Evolutionary conservation across 2,797 vertebrate species (phyloP), one percentile per base, ranked within the genome.

Genomic region (Hirundo rustica): DNA sequence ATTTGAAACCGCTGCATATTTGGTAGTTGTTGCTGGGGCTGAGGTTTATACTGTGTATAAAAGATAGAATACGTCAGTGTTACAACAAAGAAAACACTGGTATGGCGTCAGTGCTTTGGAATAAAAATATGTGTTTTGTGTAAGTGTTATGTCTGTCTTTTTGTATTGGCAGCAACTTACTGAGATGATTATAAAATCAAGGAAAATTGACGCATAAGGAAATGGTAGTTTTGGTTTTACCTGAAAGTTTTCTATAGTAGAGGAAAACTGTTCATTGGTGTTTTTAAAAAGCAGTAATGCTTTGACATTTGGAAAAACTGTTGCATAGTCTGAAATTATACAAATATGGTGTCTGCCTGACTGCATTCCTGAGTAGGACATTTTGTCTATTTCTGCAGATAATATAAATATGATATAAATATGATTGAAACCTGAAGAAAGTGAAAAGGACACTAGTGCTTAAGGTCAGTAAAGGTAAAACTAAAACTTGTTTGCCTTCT

Each of bases 401-500:
- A 80, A 88, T 50, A 51, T 64, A 77, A 85, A 85, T 80, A 60
- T 36, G 22, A 76, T 30, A 71, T 44, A 62, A 77, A 67, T 50
- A 58, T 68, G 51, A 84, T 10, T 66, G 77, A 67, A 92, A 78
- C 0, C 1, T 72, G 55, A 82, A 85, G 36, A 47, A 83, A 93
- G 13, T 68, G 25, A 57, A 94, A 95, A 90, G 21, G 40, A 75
- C 76, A 57, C 42, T 42, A 77, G 76, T 57, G 16, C 25, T 84
- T 81, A 80, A 90, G 83, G 66, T 88, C 77, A 88, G 32, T 40
- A 75, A 92, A 84, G 53, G 42, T 45, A 80, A 88, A 89, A 75
- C 47, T 68, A 61, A 84, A 86, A 72, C 38, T 81, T 72, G 25
- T 84, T 95, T 84, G 15, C 16, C n/a, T 92, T 81, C 86, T 66